phyloP scores from a whole-genome alignment of 2,797 vertebrate species.

The Lepidocolaptes lacrymiger region DNA sequence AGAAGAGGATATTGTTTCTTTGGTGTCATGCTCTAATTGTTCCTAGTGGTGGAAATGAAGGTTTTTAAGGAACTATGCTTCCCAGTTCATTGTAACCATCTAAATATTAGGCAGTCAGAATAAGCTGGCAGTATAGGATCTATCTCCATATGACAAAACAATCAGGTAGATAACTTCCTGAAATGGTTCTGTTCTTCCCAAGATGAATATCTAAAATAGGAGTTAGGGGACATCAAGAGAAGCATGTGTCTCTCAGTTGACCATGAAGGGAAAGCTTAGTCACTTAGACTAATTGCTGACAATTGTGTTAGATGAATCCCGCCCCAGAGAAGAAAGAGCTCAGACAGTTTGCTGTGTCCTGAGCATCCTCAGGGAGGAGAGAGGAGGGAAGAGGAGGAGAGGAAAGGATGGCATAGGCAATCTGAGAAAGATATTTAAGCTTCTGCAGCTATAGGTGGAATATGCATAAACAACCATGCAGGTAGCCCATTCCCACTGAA shows the following conservation, averaged over 20 bases:
- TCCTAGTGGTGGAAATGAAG: not conserved
- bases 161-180: not conserved
- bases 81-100: not conserved
- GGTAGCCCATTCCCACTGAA: not conserved
- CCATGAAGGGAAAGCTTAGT: not conserved
- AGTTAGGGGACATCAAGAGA: not conserved
- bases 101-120: not conserved
- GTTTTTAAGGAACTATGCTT: not conserved
- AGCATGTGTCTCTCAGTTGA: not conserved
- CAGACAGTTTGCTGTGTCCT: not conserved
- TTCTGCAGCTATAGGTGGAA: not conserved
- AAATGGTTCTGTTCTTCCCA: not conserved
- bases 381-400: too few species aligned
- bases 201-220: not conserved
- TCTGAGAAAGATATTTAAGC: not conserved
- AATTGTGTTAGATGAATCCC: not conserved
- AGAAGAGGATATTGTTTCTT: not conserved
- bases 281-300: not conserved
- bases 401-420: not conserved
- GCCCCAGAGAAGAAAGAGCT: not conserved
- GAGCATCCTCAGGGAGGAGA: not conserved
- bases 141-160: not conserved
- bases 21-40: not conserved
- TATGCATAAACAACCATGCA: not conserved
- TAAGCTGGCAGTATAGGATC: not conserved